Evolutionary conservation across 64 coral and sea anemone genomes (phyloP).

Genomic region (Orbicella faveolata): DNA sequence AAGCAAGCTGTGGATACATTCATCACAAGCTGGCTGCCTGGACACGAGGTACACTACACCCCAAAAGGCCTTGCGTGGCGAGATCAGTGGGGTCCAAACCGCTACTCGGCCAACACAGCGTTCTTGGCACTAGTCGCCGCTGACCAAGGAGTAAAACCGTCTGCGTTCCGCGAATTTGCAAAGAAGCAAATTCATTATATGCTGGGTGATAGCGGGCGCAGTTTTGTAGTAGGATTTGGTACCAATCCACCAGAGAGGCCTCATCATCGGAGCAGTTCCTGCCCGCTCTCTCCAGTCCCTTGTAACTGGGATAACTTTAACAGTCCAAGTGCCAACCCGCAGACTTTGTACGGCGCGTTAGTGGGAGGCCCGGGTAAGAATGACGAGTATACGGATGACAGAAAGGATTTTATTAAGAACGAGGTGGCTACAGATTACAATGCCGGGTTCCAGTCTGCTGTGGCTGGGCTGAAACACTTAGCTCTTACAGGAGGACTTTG

Average conservation of each 20-base stretch:
- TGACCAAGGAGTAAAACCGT: constrained; percentile 26
- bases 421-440: constrained; percentile 69
- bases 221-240: constrained; percentile 68
- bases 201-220: constrained; percentile 62
- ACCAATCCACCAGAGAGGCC: constrained; percentile 59
- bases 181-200: constrained; percentile 66
- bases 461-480: constrained; percentile 46
- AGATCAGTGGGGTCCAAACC: constrained; percentile 64
- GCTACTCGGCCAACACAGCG: constrained; percentile 67
- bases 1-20: constrained; percentile 25
- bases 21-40: constrained; percentile 50
- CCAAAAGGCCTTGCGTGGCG: constrained; percentile 57
- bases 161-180: constrained; percentile 38
- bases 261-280: constrained; percentile 64
- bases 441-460: constrained; percentile 64
- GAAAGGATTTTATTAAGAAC: constrained; percentile 59
- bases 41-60: constrained; percentile 24
- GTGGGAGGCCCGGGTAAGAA: constrained; percentile 56
- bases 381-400: constrained; percentile 43
- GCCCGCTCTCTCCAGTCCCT: constrained; percentile 27
- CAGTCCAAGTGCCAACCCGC: constrained; percentile 54
- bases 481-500: background rate
- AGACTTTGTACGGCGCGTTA: constrained; percentile 51
- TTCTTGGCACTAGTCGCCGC: constrained; percentile 52
- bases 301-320: constrained; percentile 38